Evolutionary conservation across 1,140 invertebrate genomes (phyloP).

Genomic region (Drosophila pseudoananassae): DNA sequence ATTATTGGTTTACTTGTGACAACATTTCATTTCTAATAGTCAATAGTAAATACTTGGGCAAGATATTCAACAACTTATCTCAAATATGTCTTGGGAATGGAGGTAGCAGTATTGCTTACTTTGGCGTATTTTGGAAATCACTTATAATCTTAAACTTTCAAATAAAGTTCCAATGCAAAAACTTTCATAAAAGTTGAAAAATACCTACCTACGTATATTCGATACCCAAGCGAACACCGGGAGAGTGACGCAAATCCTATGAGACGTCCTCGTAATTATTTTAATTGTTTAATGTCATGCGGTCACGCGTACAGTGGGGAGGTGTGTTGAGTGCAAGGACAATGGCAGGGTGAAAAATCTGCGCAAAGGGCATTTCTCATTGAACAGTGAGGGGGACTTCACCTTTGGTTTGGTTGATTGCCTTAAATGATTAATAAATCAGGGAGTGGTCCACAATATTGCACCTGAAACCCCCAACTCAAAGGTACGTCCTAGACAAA

Average conservation of each 20-base stretch:
- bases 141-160: too few species aligned
- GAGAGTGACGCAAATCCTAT: slow-evolving; percentile 69
- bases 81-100: too few species aligned
- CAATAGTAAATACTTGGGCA: too few species aligned
- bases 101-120: too few species aligned
- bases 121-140: too few species aligned
- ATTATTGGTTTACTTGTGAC: too few species aligned
- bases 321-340: slow-evolving; percentile 17
- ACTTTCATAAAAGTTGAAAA: not conserved
- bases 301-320: slow-evolving; percentile 59
- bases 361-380: slow-evolving; percentile 23
- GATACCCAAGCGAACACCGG: slow-evolving; percentile 9
- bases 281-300: slow-evolving; percentile 83
- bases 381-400: not conserved
- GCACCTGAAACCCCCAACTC: slow-evolving; percentile 1
- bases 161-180: not conserved
- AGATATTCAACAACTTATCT: too few species aligned
- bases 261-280: slow-evolving; percentile 79
- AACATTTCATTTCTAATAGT: too few species aligned
- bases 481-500: slow-evolving; percentile 32
- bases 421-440: slow-evolving; percentile 76
- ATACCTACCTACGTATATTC: not conserved
- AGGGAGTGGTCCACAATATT: slow-evolving; percentile 24
- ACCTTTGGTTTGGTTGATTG: slow-evolving; percentile 52
- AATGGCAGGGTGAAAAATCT: slow-evolving; percentile 43